phyloP scores from a whole-genome alignment of 2,888 invertebrate species.

The Ferdinandea cuprea region DNA sequence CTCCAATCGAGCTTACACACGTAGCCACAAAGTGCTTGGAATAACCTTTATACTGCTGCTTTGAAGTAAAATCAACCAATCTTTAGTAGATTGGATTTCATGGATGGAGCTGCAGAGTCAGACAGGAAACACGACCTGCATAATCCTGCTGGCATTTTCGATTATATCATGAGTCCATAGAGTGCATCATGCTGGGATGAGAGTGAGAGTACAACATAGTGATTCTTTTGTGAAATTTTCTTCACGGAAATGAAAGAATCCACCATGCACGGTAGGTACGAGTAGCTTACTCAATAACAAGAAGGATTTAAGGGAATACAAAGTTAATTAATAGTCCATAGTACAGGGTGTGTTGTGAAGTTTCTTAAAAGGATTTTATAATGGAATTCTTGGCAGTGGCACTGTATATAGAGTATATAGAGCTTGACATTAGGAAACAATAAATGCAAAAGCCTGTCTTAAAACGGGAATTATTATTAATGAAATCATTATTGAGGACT shows the following conservation, averaged over 20 bases:
- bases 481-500: no score
- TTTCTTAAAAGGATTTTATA: neutral
- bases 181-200: constrained; percentile 27
- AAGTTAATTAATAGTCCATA: constrained; percentile 15
- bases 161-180: constrained; percentile 47
- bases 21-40: neutral
- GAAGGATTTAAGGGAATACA: neutral
- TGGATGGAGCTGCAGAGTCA: constrained; percentile 7
- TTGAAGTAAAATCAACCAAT: constrained; percentile 22
- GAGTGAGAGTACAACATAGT: constrained; percentile 4
- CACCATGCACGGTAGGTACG: neutral
- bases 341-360: neutral
- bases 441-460: no score
- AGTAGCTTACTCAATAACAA: neutral
- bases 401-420: no score
- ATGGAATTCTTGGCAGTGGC: no score
- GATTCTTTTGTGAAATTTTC: constrained; percentile 5
- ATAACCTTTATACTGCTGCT: constrained; percentile 22
- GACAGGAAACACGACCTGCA: constrained; percentile 56
- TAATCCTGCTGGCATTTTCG: constrained; percentile 61
- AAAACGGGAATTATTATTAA: no score
- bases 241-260: neutral
- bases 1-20: constrained; percentile 10
- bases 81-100: neutral
- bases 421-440: no score